A percentile compares a stretch with the other conserved stretches of the same genome.
phyloP scores from a whole-genome alignment of 2,797 vertebrate species.

The Aldrovandia affinis region DNA sequence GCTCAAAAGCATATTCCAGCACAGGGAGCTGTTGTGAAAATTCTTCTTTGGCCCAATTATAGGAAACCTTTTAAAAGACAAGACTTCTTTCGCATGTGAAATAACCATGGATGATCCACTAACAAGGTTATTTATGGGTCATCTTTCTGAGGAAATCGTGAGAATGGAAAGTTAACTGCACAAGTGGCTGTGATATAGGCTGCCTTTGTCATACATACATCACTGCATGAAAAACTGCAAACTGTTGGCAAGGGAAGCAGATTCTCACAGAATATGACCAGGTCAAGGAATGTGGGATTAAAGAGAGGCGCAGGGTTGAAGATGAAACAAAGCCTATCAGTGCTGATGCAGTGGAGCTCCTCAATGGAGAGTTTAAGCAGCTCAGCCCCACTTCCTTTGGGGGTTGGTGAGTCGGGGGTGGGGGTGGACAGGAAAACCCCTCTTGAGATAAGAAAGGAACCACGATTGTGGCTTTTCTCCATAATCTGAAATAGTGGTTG shows the following conservation, averaged over 20 bases:
- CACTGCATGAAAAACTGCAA: background rate
- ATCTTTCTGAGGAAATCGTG: slow-evolving; percentile 14
- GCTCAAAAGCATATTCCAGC: background rate
- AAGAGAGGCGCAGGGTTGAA: background rate
- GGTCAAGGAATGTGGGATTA: slow-evolving; percentile 25
- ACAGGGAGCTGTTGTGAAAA: background rate
- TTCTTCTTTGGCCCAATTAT: slow-evolving; percentile 5
- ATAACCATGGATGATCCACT: background rate
- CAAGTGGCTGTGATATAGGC: background rate
- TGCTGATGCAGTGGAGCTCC: background rate
- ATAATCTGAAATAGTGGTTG: slow-evolving; percentile 16
- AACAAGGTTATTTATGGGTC: background rate
- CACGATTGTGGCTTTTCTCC: background rate
- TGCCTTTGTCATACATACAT: slow-evolving; percentile 15
- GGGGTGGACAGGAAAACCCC: slow-evolving; percentile 25
- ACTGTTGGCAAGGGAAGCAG: background rate
- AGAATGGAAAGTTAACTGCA: slow-evolving; percentile 13
- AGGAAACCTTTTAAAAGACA: background rate
- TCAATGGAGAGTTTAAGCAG: slow-evolving; percentile 18
- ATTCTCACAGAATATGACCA: slow-evolving; percentile 9
- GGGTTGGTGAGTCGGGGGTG: background rate
- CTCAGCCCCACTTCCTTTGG: slow-evolving; percentile 12
- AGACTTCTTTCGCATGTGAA: slow-evolving; percentile 2
- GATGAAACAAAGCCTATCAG: slow-evolving; percentile 23
- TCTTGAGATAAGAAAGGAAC: slow-evolving; percentile 30